Conservation (phyloP, 2,888 invertebrate genomes). For the Odontocerum albicorne region DNA sequence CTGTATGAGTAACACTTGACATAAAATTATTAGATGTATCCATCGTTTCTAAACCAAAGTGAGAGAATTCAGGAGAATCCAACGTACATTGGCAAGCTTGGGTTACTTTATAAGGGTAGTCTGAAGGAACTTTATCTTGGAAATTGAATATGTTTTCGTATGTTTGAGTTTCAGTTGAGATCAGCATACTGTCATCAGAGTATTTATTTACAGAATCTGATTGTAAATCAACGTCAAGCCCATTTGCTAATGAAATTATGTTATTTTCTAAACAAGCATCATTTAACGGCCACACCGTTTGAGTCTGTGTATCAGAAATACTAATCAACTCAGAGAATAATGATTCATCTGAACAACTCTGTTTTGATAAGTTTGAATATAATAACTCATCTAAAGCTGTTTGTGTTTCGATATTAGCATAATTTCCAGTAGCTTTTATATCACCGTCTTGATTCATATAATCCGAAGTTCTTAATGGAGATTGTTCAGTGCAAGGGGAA, state of each 20-base stretch:
- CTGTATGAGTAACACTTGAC: background rate
- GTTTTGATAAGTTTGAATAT: constrained; percentile 25
- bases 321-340: constrained; percentile 28
- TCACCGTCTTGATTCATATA: background rate
- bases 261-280: background rate
- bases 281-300: constrained; percentile 24
- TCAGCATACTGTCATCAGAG: constrained; percentile 3
- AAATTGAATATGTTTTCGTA: constrained; percentile 13
- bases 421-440: background rate
- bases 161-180: constrained; percentile 30
- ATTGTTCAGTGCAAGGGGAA: too few species aligned
- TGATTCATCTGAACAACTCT: constrained; percentile 9
- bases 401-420: constrained; percentile 30
- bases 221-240: constrained; percentile 1
- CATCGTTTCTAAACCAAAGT: constrained; percentile 22
- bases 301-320: constrained; percentile 33
- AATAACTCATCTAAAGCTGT: constrained; percentile 34
- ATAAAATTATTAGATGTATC: constrained; percentile 4
- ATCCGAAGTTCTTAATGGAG: too few species aligned
- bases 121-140: background rate
- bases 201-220: background rate
- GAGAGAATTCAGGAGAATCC: constrained; percentile 21
- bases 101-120: constrained; percentile 7
- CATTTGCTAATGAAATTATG: background rate
- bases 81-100: too few species aligned